These are phyloP conservation scores for Nemurella pictetii DNA, from an alignment of 2,888 invertebrate genomes.

Conservation along the genomic window DNA sequence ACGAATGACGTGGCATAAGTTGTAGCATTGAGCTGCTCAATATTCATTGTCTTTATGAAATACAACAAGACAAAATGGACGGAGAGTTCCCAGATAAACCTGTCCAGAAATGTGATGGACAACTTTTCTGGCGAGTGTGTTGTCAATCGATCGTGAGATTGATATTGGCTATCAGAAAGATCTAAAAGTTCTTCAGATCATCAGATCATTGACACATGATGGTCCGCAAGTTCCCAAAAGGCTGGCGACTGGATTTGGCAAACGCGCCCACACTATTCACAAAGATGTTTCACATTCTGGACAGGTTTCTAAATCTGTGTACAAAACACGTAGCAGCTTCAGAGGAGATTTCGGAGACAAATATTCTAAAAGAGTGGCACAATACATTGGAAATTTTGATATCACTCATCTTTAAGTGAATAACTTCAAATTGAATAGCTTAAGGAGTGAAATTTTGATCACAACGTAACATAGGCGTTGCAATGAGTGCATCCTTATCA, in stretches of 20 bases:
- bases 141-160: no score
- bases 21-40: conserved; percentile 52
- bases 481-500: no score
- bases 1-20: conserved; percentile 34
- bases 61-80: conserved; percentile 53
- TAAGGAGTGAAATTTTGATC: no score
- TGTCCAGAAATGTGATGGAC: neutral
- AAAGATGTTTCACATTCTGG: conserved; percentile 42
- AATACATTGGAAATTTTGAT: no score
- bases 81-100: conserved; percentile 51
- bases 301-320: conserved; percentile 43
- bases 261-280: no score
- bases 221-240: no score
- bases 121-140: neutral
- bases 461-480: no score
- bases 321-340: conserved; percentile 37
- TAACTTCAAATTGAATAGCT: no score
- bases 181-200: no score
- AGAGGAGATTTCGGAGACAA: neutral
- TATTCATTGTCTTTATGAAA: conserved; percentile 46
- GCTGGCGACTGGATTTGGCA: no score
- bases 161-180: no score
- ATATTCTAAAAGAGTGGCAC: neutral
- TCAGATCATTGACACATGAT: no score
- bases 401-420: neutral